Evolutionary conservation across 2,113 vertebrate genomes (phyloP).

Genomic region (Erythrocebus patas): DNA sequence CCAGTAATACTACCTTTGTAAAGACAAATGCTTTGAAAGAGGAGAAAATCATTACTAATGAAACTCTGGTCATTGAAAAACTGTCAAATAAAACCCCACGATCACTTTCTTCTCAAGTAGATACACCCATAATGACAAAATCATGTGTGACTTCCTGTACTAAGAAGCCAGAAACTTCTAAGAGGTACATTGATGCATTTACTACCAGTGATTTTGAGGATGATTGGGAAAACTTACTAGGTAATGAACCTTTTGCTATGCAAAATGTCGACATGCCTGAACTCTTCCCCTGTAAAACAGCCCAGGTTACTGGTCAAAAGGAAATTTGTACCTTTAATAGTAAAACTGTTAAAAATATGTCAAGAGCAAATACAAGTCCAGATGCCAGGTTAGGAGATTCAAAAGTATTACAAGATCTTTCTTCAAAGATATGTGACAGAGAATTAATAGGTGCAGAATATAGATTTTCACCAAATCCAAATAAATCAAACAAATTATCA

Average conservation of each 20-base stretch:
- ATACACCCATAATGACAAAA: background rate
- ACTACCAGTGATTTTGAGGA: slow-evolving; percentile 86
- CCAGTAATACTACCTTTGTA: slow-evolving; percentile 45
- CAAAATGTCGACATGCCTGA: slow-evolving; percentile 86
- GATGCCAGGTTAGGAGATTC: slow-evolving; percentile 6
- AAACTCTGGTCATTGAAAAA: slow-evolving; percentile 34
- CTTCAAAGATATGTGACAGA: slow-evolving; percentile 61
- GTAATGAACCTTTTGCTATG: slow-evolving; percentile 87
- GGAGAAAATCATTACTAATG: slow-evolving; percentile 48
- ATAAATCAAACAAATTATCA: slow-evolving; percentile 46
- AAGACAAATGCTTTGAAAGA: slow-evolving; percentile 62
- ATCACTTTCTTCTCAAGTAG: slow-evolving; percentile 10
- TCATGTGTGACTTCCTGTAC: slow-evolving; percentile 26
- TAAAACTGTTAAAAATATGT: slow-evolving; percentile 64
- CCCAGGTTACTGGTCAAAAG: slow-evolving; percentile 4
- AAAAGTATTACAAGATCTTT: slow-evolving; percentile 58
- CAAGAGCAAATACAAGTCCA: slow-evolving; percentile 37
- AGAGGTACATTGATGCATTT: slow-evolving; percentile 21
- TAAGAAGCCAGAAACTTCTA: background rate
- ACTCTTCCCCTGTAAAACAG: slow-evolving; percentile 54
- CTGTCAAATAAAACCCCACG: background rate
- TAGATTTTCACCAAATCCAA: slow-evolving; percentile 38
- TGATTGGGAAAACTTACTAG: slow-evolving; percentile 89
- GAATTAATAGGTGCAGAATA: slow-evolving; percentile 34
- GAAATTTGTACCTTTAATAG: background rate